These are phyloP conservation scores for Gallinago media DNA, from an alignment of 2,113 vertebrate genomes.

Conservation along the genomic window DNA sequence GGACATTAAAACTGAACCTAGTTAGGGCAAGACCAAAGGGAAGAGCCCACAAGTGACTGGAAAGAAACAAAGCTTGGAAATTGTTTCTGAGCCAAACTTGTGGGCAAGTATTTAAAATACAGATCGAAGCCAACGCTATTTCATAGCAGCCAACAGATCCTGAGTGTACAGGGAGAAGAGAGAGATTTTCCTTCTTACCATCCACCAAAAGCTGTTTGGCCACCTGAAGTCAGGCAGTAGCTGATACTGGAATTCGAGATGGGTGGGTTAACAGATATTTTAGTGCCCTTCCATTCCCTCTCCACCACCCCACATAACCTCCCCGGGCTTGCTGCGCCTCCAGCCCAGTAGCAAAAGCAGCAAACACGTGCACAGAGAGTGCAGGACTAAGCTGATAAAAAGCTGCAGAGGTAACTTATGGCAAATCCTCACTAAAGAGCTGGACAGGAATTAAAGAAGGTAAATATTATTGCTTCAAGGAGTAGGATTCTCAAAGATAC, in stretches of 20 bases:
- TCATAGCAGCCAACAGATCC: neutral
- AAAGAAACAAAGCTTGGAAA: neutral
- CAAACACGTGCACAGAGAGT: neutral
- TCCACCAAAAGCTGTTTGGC: neutral
- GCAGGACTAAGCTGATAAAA: neutral
- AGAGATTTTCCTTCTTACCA: neutral
- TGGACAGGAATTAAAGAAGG: neutral
- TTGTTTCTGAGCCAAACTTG: neutral
- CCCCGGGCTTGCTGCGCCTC: neutral
- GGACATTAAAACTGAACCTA: rapidly evolving
- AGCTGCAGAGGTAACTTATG: neutral
- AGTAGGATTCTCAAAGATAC: neutral
- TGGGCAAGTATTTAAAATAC: neutral
- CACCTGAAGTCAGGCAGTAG: neutral
- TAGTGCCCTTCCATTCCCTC: neutral
- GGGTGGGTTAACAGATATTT: neutral
- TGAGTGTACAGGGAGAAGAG: neutral
- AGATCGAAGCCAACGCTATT: neutral
- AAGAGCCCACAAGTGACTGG: neutral
- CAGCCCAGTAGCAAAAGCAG: neutral
- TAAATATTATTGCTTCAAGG: no score
- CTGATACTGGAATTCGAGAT: neutral
- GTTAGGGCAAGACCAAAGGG: neutral
- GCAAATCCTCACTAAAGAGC: neutral
- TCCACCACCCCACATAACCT: neutral